These are phyloP conservation scores for Lithophane ornitopus DNA, from an alignment of 2,888 invertebrate genomes.

Conservation along the genomic window DNA sequence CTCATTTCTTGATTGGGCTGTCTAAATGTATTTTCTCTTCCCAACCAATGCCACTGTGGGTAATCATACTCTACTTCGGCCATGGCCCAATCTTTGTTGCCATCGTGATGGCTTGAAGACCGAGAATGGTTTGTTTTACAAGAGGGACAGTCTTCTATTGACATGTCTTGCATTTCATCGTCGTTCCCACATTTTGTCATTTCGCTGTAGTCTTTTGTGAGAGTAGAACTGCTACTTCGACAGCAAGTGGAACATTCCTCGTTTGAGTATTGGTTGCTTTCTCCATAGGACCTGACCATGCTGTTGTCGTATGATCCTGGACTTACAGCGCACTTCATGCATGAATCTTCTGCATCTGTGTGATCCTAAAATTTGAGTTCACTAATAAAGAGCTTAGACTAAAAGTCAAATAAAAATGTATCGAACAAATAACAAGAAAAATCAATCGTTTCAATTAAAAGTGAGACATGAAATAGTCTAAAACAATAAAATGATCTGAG, in stretches of 20 bases:
- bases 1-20: conserved; percentile 80
- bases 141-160: conserved; percentile 87
- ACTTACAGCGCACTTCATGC: conserved; percentile 89
- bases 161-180: conserved; percentile 85
- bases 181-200: conserved; percentile 89
- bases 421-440: not conserved
- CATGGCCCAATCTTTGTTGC: conserved; percentile 86
- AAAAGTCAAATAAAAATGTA: conserved; percentile 34
- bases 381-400: conserved; percentile 54
- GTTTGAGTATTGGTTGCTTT: conserved; percentile 87
- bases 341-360: conserved; percentile 89
- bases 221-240: conserved; percentile 86
- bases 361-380: conserved; percentile 80
- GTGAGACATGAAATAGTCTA: not conserved
- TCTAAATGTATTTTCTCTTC: conserved; percentile 86
- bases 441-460: not conserved
- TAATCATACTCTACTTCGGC: conserved; percentile 88
- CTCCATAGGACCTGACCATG: conserved; percentile 86
- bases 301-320: conserved; percentile 90
- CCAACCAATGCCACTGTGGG: conserved; percentile 89
- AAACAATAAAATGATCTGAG: not conserved
- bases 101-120: conserved; percentile 87
- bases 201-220: conserved; percentile 88
- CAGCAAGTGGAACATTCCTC: conserved; percentile 89
- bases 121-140: conserved; percentile 87